phyloP scores from a whole-genome alignment of 1,140 invertebrate species.

The Vanessa atalanta region DNA sequence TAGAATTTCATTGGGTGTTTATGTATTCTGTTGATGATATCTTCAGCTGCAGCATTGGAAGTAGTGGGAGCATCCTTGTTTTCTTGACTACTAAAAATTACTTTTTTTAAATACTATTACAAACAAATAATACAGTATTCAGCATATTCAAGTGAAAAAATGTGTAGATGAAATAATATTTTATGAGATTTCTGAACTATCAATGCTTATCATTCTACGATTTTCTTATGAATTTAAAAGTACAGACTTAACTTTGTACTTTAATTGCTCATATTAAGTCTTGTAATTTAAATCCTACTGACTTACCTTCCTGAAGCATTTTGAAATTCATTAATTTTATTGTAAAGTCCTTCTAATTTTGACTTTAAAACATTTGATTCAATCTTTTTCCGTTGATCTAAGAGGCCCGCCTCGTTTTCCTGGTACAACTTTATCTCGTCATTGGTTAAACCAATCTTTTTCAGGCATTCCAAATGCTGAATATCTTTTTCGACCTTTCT shows the following conservation, averaged over 20 bases:
- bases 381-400: slow-evolving; percentile 60
- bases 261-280: no score
- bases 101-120: no score
- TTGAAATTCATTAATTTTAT: slow-evolving; percentile 61
- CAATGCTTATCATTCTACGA: no score
- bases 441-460: slow-evolving; percentile 63
- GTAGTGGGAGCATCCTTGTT: slow-evolving; percentile 44
- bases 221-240: no score
- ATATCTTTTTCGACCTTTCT: slow-evolving; percentile 59
- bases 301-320: slow-evolving; percentile 50
- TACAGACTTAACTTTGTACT: no score
- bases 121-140: no score
- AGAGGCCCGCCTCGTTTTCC: slow-evolving; percentile 62
- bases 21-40: slow-evolving; percentile 40
- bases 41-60: slow-evolving; percentile 39
- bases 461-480: slow-evolving; percentile 65
- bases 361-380: slow-evolving; percentile 57
- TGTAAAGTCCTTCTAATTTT: slow-evolving; percentile 58
- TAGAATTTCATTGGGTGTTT: slow-evolving; percentile 54
- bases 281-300: background rate
- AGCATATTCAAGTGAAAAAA: no score
- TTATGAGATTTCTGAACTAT: no score
- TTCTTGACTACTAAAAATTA: slow-evolving; percentile 41
- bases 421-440: slow-evolving; percentile 70
- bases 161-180: no score